Evolutionary conservation across 2,888 invertebrate species (phyloP).

Genomic region (Xestia xanthographa): DNA sequence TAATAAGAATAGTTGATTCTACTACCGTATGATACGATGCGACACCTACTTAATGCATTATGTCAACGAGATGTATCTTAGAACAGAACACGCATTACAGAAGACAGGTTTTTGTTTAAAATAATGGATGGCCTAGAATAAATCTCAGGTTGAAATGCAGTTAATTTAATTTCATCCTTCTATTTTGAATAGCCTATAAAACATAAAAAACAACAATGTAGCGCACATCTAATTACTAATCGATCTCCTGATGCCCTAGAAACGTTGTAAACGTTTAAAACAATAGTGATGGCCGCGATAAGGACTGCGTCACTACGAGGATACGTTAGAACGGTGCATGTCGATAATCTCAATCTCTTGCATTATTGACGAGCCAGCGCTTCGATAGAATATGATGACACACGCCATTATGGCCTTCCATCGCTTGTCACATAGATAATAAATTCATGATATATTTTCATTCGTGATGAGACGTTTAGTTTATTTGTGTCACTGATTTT

Average conservation of each 20-base stretch:
- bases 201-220: conserved; percentile 65
- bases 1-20: conserved; percentile 64
- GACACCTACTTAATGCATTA: conserved; percentile 50
- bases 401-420: conserved; percentile 83
- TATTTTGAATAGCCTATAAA: conserved; percentile 24
- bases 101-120: not conserved
- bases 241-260: conserved; percentile 81
- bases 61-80: conserved; percentile 48
- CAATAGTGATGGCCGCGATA: conserved; percentile 86
- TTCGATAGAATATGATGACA: conserved; percentile 88
- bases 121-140: not conserved
- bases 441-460: conserved; percentile 81
- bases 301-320: conserved; percentile 73
- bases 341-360: conserved; percentile 86
- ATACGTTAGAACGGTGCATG: conserved; percentile 86
- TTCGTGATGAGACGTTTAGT: conserved; percentile 81
- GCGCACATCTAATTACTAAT: conserved; percentile 76
- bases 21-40: conserved; percentile 41
- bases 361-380: conserved; percentile 87
- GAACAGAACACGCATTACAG: conserved; percentile 5
- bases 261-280: conserved; percentile 81
- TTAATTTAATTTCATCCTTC: conserved; percentile 15
- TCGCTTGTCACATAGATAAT: conserved; percentile 82
- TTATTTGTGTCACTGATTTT: conserved; percentile 76
- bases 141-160: conserved; percentile 1